Conservation (phyloP, 2,888 invertebrate species). For the Nipponacmea schrenckii region DNA sequence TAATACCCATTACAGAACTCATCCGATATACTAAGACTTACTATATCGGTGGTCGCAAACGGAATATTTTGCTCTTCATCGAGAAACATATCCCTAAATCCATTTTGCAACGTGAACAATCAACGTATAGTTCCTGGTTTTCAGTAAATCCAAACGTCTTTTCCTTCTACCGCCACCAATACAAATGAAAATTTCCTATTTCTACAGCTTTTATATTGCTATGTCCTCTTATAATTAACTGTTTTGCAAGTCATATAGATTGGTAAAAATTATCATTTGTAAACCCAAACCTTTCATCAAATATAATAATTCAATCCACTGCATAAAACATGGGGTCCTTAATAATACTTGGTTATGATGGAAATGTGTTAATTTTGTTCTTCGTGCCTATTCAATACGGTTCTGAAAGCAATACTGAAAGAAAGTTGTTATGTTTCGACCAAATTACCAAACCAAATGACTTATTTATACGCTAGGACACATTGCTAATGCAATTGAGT, state of each 20-base stretch:
- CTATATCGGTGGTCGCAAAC: too few species aligned
- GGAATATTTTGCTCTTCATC: too few species aligned
- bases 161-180: too few species aligned
- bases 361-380: constrained; percentile 6
- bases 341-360: constrained; percentile 5
- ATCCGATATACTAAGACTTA: too few species aligned
- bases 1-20: too few species aligned
- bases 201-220: neutral
- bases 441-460: constrained; percentile 5
- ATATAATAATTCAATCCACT: constrained; percentile 6
- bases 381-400: neutral
- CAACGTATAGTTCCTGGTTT: too few species aligned
- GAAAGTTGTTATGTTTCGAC: neutral
- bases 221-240: neutral
- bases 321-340: constrained; percentile 6
- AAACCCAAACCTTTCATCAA: constrained; percentile 6
- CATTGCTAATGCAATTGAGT: neutral
- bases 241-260: constrained; percentile 6
- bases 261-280: constrained; percentile 5
- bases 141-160: too few species aligned
- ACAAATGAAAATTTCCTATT: too few species aligned
- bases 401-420: neutral
- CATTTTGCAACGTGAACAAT: too few species aligned
- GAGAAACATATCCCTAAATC: too few species aligned
- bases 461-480: neutral